Evolutionary conservation across 2,797 vertebrate species (phyloP).

Genomic region (Silurus lanzhouensis): DNA sequence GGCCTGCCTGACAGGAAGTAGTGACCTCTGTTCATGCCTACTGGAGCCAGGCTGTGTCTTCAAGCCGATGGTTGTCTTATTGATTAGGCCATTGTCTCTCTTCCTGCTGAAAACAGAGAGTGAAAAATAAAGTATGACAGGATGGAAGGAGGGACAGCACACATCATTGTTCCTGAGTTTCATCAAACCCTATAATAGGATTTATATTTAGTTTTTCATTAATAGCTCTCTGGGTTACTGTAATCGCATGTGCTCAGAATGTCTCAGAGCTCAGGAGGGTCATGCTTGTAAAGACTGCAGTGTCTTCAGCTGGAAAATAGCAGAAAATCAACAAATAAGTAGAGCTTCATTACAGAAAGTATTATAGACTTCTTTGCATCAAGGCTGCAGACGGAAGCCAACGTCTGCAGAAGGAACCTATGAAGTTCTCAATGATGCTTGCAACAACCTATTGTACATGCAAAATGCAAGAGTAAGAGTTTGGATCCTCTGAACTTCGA

Average conservation of each 20-base stretch:
- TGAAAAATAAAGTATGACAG: slow-evolving; percentile 43
- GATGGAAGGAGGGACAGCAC: slow-evolving; percentile 25
- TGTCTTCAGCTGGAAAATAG: background rate
- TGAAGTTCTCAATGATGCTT: background rate
- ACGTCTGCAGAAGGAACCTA: background rate
- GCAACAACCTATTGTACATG: background rate
- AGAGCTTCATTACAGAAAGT: too few species aligned
- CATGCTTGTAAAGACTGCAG: background rate
- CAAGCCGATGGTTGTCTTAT: slow-evolving; percentile 38
- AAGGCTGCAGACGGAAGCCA: background rate
- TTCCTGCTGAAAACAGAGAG: slow-evolving; percentile 39
- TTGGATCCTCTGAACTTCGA: background rate
- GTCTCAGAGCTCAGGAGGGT: background rate
- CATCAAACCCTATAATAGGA: background rate
- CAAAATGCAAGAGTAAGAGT: too few species aligned
- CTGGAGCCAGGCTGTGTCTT: slow-evolving; percentile 24
- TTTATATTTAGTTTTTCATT: slow-evolving; percentile 7
- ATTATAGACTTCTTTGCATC: too few species aligned
- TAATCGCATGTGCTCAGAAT: background rate
- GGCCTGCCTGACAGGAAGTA: slow-evolving; percentile 49
- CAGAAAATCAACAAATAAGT: too few species aligned
- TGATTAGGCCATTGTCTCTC: slow-evolving; percentile 54
- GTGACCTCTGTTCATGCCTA: slow-evolving; percentile 43
- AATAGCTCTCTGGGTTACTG: background rate
- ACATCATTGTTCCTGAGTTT: slow-evolving; percentile 28